Evolutionary conservation across 2,113 vertebrate genomes (phyloP), one percentile per base, ranked within the genome.

Genomic region (Ophiodon elongatus): DNA sequence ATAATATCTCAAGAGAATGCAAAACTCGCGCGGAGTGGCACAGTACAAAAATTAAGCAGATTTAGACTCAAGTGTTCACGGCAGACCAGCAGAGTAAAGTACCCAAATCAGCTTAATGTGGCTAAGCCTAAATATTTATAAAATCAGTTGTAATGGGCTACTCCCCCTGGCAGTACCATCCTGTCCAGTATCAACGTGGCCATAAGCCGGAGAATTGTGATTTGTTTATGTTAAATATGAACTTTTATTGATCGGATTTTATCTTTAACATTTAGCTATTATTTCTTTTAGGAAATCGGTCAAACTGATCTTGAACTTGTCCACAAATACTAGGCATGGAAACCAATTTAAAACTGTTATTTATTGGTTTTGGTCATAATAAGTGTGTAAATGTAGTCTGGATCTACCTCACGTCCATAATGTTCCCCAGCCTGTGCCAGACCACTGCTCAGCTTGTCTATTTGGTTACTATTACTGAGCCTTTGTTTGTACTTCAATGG

Each of bases 81-180:
- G 94, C 94, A 95, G 94, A 95, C 93, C 94, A 95, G 96, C 93
- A 95, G 96, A 94, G 95, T 96, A 96, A 96, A 97, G 96, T 95
- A 96, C 95, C 93, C 90, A 96, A 96, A 97, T 96, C 95, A 93
- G 96, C 96, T 97, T 97, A 96, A 93, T 90, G 88, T 82, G 90
- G 90, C 94, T 96, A 95, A 97, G 95, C 95, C 92, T 95, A 96
- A 96, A 96, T 93, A 95, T 96, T 95, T 95, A 96, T 95, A 88
- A 96, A 96, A 96, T 96, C 91, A 87, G 93, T 95, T 93, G 93
- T 94, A 95, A 95, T 91, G 89, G 94, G 93, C 90, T 94, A 85
- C 91, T 93, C 89, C 94, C 93, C 93, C 96, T 95, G 96, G 95
- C 94, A 94, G 94, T 96, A 95, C 96, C 95, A 96, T 92, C 87